Percentiles rank a stretch among this genome's conserved stretches.
phyloP scores from a whole-genome alignment of 2,888 invertebrate genomes.

The Cantharis lateralis region DNA sequence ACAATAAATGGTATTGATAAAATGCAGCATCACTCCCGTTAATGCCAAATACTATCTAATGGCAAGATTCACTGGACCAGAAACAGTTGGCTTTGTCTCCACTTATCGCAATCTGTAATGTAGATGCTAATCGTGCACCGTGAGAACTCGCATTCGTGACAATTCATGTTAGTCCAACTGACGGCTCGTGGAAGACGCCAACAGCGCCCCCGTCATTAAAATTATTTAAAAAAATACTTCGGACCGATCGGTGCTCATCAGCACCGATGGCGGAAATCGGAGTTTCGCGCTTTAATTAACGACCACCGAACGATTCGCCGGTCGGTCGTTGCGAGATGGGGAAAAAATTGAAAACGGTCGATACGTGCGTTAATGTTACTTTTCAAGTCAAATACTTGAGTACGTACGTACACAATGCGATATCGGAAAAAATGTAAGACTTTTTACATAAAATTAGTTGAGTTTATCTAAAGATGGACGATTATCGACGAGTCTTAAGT shows the following conservation, averaged over 20 bases:
- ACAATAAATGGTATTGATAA: constrained; percentile 21
- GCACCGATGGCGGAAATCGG: background rate
- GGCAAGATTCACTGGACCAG: constrained; percentile 35
- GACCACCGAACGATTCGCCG: background rate
- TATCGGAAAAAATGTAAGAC: constrained; percentile 2
- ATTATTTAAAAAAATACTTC: background rate
- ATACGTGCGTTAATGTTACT: background rate
- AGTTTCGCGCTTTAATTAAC: background rate
- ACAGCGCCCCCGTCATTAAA: constrained; percentile 13
- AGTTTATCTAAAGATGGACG: constrained; percentile 27
- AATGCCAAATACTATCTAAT: constrained; percentile 30
- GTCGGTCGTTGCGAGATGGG: background rate
- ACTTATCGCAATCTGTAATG: constrained; percentile 49
- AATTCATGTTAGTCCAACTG: constrained; percentile 43
- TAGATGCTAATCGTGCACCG: constrained; percentile 51
- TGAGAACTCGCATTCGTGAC: constrained; percentile 50
- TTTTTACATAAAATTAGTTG: constrained; percentile 17
- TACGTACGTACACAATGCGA: constrained; percentile 4
- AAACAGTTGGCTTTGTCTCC: constrained; percentile 35
- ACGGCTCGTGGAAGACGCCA: constrained; percentile 24
- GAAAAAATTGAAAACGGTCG: background rate
- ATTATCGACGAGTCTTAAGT: constrained; percentile 23
- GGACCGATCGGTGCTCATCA: background rate
- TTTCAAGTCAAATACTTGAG: background rate
- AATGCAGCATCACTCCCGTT: constrained; percentile 39